Conservation (phyloP, 2,113 vertebrate genomes). For the Cephalopterus ornatus region DNA sequence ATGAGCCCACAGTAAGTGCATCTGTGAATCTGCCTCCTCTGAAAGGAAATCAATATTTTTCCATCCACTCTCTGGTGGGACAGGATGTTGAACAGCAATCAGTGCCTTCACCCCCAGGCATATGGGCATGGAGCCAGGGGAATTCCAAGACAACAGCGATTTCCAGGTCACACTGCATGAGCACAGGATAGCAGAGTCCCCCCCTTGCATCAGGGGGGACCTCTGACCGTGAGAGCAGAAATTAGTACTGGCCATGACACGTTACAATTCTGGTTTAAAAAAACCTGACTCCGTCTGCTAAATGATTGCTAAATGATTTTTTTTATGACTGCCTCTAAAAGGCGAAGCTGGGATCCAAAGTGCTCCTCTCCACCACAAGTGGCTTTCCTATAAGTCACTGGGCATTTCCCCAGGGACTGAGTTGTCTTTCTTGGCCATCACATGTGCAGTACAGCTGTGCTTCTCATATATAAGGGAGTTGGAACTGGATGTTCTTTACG, state of each 20-base stretch:
- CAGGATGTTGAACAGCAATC: background rate
- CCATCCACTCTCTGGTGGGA: background rate
- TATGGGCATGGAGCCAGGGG: background rate
- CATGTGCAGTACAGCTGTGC: background rate
- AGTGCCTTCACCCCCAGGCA: background rate
- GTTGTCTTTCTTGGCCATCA: background rate
- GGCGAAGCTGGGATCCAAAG: background rate
- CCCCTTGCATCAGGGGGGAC: accelerated
- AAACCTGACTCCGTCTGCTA: background rate
- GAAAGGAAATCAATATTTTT: slow-evolving; percentile 20
- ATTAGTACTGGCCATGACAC: background rate
- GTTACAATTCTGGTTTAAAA: background rate
- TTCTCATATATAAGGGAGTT: background rate
- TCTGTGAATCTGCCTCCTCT: background rate
- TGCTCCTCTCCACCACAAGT: background rate
- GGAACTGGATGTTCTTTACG: background rate
- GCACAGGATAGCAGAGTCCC: background rate
- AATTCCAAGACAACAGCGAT: background rate
- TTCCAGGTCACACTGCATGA: background rate
- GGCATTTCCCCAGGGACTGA: background rate
- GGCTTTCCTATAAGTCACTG: background rate
- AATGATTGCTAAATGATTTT: background rate
- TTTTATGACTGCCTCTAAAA: background rate
- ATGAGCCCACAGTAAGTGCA: background rate
- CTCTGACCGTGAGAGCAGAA: background rate